Percentiles rank a stretch among this genome's conserved stretches.
These are phyloP conservation scores for Rynchops niger DNA, from an alignment of 2,113 vertebrate genomes.

Conservation along the genomic window DNA sequence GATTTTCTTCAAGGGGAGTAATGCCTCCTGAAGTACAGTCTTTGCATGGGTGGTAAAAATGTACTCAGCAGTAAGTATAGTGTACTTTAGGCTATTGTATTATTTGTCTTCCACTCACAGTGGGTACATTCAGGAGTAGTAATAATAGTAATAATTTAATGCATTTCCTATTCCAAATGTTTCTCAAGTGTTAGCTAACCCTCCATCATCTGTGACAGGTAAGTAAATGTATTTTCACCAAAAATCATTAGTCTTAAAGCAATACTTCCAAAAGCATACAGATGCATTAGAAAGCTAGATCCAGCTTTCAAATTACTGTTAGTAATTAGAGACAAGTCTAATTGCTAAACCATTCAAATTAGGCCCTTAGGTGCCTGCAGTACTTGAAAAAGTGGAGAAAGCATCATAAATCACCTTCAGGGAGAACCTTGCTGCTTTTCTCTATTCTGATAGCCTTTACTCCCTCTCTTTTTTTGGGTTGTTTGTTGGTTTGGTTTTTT, in stretches of 20 bases:
- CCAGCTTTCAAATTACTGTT: background rate
- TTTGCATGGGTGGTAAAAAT: background rate
- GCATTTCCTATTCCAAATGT: slow-evolving; percentile 39
- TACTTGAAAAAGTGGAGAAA: background rate
- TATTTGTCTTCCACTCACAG: background rate
- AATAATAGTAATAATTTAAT: background rate
- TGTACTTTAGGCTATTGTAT: background rate
- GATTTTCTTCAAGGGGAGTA: background rate
- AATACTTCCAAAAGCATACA: background rate
- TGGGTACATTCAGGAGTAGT: background rate
- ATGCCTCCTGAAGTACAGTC: background rate
- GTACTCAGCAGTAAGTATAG: background rate
- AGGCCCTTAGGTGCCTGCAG: background rate
- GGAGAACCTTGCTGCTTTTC: background rate
- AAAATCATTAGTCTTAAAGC: background rate
- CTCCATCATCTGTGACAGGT: slow-evolving; percentile 26
- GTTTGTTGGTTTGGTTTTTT: too few relatives aligned
- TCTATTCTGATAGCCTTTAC: background rate
- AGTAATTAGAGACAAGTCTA: background rate
- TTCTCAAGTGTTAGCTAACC: slow-evolving; percentile 37
- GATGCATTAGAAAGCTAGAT: background rate
- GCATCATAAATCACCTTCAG: background rate
- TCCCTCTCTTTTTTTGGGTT: rapidly evolving
- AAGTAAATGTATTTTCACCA: background rate
- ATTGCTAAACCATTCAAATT: background rate